phyloP scores from a whole-genome alignment of 1,140 invertebrate species.

The Eumaeus atala region DNA sequence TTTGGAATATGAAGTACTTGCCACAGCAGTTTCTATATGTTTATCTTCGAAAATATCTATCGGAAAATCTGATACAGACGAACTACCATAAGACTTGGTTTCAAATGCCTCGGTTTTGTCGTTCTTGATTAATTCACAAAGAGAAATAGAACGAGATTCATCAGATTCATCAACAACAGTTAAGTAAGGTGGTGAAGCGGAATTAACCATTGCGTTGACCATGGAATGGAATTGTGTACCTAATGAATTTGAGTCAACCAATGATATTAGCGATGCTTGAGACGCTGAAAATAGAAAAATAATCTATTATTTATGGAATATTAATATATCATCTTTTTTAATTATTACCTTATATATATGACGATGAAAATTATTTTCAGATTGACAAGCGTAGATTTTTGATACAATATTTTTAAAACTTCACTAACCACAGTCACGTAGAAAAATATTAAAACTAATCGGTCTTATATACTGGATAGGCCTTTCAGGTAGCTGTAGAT shows the following conservation, averaged over 20 bases:
- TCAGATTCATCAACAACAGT: constrained; percentile 28
- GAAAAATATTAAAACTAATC: no score
- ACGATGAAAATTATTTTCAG: no score
- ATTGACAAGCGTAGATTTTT: constrained; percentile 10
- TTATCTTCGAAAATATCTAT: constrained; percentile 45
- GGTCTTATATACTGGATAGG: no score
- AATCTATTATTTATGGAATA: no score
- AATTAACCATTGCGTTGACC: constrained; percentile 37
- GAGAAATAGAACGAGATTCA: constrained; percentile 19
- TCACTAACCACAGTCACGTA: no score
- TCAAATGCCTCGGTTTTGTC: constrained; percentile 17
- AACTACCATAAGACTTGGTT: constrained; percentile 23
- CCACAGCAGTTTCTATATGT: constrained; percentile 43
- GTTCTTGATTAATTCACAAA: constrained; percentile 14
- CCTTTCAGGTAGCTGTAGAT: no score
- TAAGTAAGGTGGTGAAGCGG: constrained; percentile 17
- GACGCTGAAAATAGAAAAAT: constrained; percentile 35
- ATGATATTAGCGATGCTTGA: constrained; percentile 24
- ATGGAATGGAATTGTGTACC: constrained; percentile 43
- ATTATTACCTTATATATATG: no score
- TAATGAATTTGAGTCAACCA: constrained; percentile 37
- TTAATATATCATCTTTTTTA: no score
- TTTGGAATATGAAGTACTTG: constrained; percentile 21
- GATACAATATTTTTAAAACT: no score
- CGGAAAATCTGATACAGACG: constrained; percentile 34